Evolutionary conservation across 2,797 vertebrate species (phyloP).

Genomic region (Remorina albescens): DNA sequence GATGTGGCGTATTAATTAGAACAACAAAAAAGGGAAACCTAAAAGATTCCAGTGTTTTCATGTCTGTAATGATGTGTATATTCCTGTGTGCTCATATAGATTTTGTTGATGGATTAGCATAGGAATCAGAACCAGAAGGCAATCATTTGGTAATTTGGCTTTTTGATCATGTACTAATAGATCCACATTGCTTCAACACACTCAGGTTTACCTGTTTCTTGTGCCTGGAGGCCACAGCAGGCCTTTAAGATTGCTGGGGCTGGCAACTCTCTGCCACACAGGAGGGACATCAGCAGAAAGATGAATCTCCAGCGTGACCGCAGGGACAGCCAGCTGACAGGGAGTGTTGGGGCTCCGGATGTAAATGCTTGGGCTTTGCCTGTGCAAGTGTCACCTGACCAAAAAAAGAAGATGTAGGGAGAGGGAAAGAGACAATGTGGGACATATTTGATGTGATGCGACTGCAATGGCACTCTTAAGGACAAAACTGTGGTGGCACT

Average conservation of each 20-base stretch:
- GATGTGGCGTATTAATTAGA: constrained; percentile 86
- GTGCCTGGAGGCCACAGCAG: constrained; percentile 65
- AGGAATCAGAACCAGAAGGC: constrained; percentile 37
- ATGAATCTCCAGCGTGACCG: constrained; percentile 73
- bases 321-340: constrained; percentile 79
- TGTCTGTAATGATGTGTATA: constrained; percentile 41
- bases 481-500: constrained; percentile 38
- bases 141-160: constrained; percentile 63
- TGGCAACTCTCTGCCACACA: constrained; percentile 65
- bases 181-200: constrained; percentile 31
- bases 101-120: constrained; percentile 62
- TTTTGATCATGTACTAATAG: constrained; percentile 54
- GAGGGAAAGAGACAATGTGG: constrained; percentile 42
- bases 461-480: constrained; percentile 30
- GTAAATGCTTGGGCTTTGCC: constrained; percentile 64
- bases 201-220: constrained; percentile 46
- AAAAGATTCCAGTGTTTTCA: constrained; percentile 70
- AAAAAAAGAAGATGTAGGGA: constrained; percentile 34
- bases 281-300: constrained; percentile 78
- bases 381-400: constrained; percentile 59
- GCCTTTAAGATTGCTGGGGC: constrained; percentile 73
- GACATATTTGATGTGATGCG: constrained; percentile 65
- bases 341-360: constrained; percentile 67
- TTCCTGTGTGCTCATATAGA: constrained; percentile 39
- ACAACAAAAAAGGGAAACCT: constrained; percentile 74